Base-by-base conservation (phyloP, 2,797 vertebrate genomes). In the Lagocephalus sceleratus region DNA sequence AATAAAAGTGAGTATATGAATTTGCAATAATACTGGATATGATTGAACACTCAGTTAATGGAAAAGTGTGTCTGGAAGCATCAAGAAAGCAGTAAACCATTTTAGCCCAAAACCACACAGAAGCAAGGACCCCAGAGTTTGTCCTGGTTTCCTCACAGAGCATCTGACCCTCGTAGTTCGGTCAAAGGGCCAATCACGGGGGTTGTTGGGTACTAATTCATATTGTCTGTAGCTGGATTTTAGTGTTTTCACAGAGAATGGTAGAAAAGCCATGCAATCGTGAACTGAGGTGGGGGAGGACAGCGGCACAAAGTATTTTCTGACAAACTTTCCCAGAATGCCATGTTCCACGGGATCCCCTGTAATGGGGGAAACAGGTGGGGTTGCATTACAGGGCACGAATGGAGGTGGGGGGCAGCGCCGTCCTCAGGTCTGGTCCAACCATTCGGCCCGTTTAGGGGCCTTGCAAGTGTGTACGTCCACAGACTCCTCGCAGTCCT, bases 391-490 rank as follows among this genome's bases (percentile, higher is more conserved):
- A 20, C 51, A 59, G 66, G 81, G 46, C 63, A 41, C 10, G 2
- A 32, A 35, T 39, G 72, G 32, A 35, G 32, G 32, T 35, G 32
- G 32, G 40, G 41, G 42, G 22, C 6, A 11, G 32, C 12, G 32
- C 12, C 22, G 45, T 53, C 73, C 69, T 92, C 91, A 91, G 82
- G 91, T 91, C 74, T 91, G 89, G 62, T 92, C 91, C 75, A 89
- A 64, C 90, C 90, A 90, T 70, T 91, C 90, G 1, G 89, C 90
- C 71, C 93, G 93, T 82, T 97, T 98, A 1, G 95, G 94, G 0
- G 96, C 94, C 83, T 99, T 99, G 86, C 97, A 99, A 0, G 97
- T 99, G 81, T 99, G 97, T 79, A 98, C 86, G n/a, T 99, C 97
- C 82, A 98, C 92, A 6, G 93, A 92, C 75, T 98, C 94, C 85